Conservation (phyloP, 2,888 invertebrate genomes). For the Luffia ferchaultella region DNA sequence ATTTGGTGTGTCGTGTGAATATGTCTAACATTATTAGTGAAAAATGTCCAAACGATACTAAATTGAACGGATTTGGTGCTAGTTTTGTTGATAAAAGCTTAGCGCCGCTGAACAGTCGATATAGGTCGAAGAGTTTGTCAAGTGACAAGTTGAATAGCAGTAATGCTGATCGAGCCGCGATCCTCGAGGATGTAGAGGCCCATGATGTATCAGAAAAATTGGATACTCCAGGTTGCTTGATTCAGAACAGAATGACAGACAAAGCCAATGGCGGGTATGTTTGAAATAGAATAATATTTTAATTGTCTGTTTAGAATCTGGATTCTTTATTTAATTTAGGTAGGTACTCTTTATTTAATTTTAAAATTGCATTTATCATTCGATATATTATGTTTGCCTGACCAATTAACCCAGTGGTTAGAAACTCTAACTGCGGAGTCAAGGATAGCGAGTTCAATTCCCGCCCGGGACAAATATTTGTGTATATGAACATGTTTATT, state of each 20-base stretch:
- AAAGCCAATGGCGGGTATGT: neutral
- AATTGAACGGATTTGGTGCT: conserved; percentile 45
- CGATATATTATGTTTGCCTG: too few species aligned
- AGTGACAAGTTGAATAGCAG: conserved; percentile 58
- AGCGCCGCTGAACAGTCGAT: conserved; percentile 37
- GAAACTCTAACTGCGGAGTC: too few species aligned
- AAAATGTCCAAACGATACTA: conserved; percentile 44
- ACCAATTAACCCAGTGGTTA: too few species aligned
- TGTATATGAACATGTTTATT: too few species aligned
- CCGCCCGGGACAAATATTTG: too few species aligned
- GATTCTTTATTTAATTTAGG: too few species aligned
- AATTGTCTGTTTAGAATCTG: too few species aligned
- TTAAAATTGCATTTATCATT: too few species aligned
- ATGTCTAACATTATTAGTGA: conserved; percentile 50
- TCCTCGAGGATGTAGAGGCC: conserved; percentile 50
- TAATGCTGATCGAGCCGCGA: conserved; percentile 52
- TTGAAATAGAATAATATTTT: too few species aligned
- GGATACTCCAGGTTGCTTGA: conserved; percentile 53
- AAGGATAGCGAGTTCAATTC: too few species aligned
- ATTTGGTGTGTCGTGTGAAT: conserved; percentile 28
- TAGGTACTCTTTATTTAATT: too few species aligned
- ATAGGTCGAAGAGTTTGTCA: conserved; percentile 55
- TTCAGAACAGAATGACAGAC: conserved; percentile 27
- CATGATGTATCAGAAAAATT: conserved; percentile 43
- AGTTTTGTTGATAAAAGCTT: conserved; percentile 46